A percentile compares a stretch with the other conserved stretches of the same genome.
These are phyloP conservation scores for Magallana ariakensis DNA, from an alignment of 1,140 invertebrate species.

Conservation along the genomic window DNA sequence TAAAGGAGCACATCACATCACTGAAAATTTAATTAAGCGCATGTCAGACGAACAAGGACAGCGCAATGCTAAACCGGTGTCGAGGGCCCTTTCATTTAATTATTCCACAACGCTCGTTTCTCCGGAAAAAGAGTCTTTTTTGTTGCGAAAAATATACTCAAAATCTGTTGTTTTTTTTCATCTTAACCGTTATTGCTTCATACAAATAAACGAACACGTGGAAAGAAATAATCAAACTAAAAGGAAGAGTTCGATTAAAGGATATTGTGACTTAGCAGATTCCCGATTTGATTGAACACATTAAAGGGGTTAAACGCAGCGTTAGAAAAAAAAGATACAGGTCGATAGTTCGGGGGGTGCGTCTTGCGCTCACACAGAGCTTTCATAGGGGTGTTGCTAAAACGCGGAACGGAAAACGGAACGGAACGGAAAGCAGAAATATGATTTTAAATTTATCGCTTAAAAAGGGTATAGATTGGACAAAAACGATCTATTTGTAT, in stretches of 20 bases:
- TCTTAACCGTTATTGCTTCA: neutral
- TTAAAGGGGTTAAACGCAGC: neutral
- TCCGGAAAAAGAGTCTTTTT: neutral
- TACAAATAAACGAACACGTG: neutral
- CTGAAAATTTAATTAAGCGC: constrained; percentile 25
- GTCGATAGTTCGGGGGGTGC: constrained; percentile 19
- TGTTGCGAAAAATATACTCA: neutral
- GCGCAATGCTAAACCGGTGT: neutral
- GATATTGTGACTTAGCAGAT: neutral
- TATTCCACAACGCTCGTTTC: neutral
- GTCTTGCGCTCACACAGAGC: neutral
- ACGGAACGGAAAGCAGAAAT: no score
- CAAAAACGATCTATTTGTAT: no score
- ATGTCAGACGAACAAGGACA: neutral
- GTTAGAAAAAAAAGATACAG: neutral
- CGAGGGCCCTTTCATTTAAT: neutral
- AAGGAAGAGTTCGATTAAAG: neutral
- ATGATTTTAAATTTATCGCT: no score
- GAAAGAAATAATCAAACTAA: neutral
- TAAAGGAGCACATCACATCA: neutral
- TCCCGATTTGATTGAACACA: constrained; percentile 1
- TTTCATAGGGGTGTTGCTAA: neutral
- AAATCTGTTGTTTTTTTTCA: neutral
- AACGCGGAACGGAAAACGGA: no score
- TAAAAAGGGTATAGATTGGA: no score